Base-by-base conservation (phyloP, 2,113 vertebrate species). In the Phocoena sinus region DNA sequence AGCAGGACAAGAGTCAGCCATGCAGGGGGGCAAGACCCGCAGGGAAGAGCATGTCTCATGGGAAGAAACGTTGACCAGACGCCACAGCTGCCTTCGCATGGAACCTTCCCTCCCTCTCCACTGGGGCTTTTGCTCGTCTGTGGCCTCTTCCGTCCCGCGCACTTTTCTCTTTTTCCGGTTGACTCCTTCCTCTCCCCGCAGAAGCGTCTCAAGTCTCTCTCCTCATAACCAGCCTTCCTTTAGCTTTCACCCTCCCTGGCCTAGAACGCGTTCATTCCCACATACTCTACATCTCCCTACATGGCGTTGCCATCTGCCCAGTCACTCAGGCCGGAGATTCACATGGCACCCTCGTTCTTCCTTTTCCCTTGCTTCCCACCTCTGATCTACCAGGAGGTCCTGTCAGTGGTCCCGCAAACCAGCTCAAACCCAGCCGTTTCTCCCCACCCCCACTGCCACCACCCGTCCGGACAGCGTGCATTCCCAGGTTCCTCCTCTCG, bases 231-330 rank as follows among this genome's bases (percentile, higher is more conserved):
- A 36, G 28, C 33, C 68, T 36, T 9, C 36, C 62, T 53, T 25
- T 36, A 33, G 36, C 41, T 71, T 58, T 31, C 44, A 1, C 4
- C 41, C 36, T 79, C 44, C 38, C 28, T 23, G 47, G 60, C 56
- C 28, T 1, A 8, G 25, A 53, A 9, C 3, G 5, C 6, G 0
- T 14, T 21, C 65, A 14, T 13, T n/a, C 25, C 20, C 85, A 36
- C 14, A 28, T 53, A 2, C 23, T 13, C 77, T 36, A 33, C 58
- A 2, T 31, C 58, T 20, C 0, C 0, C 10, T 23, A 2, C 9
- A 0, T 0, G 18, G 28, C 1, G 0, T 10, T 26, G 67, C 67
- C 53, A 2, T 1, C 31, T 21, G 6, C 71, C 14, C 1, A 3
- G 0, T 2, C 1, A 33, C 63, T 65, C 23, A 3, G 6, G 3